Evolutionary conservation across 2,888 invertebrate genomes (phyloP), one percentile per base, ranked within the genome.

Genomic region (Nemoura dubitans): DNA sequence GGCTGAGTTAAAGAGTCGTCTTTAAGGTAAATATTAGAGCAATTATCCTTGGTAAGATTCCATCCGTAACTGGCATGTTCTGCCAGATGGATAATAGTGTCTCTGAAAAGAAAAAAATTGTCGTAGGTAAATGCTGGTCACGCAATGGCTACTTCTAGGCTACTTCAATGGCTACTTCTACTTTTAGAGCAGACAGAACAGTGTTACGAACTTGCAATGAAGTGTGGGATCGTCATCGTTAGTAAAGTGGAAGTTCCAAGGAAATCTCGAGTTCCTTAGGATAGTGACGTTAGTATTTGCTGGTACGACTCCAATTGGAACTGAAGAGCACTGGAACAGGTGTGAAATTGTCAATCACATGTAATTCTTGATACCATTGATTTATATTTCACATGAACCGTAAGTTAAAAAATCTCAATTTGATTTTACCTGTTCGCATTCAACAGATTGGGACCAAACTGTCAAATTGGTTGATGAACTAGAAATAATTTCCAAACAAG

Each of bases 41-140:
- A 91, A 26, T 43, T 30, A 0, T 88, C 27, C 21, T 88, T 86
- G 0, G 90, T 90, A 85, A 92, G 88, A 89, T 92, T 91, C 91
- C 91, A 91, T 43, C 90, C 90, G 88, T 92, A 92, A 81, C 89
- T 89, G 7, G 92, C 92, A 88, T 92, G 90, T 87, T 92, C 91
- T 86, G 89, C 90, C 86, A 92, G 92, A 43, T 87, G 87, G 85
- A 5, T 27, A 86, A 85, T n/a, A 29, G 80, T 87, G 27, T 42
- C 83, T 42, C 42, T 30, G 10, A 36, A 36, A 83, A 83, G 36
- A 42, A 83, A 83, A 25, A 83, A 25, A 36, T 26, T 42, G 25
- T 1, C 10, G 7, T 78, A 78, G 16, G 25, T 25, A 27, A 78
- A 6, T 36, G 36, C 36, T 10, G 28, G 78, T 81, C n/a, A 81